A percentile compares a stretch with the other conserved stretches of the same genome.
phyloP scores from a whole-genome alignment of 2,888 invertebrate species.

The Agrochola lota region DNA sequence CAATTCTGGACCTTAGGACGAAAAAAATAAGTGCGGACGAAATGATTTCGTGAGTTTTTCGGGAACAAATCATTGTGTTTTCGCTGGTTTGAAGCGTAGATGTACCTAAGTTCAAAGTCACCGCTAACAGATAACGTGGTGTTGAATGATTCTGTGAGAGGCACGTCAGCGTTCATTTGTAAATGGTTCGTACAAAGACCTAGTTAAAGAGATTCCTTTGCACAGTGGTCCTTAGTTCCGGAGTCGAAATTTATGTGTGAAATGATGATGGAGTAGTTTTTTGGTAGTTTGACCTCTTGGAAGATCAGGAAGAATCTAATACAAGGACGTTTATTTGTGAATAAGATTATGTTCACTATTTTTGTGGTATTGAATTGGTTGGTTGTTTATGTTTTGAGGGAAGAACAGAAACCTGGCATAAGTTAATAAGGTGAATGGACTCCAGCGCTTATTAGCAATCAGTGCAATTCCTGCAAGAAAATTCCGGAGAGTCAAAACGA shows the following conservation, averaged over 20 bases:
- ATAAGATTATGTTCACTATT: background rate
- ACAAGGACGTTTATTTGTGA: constrained; percentile 21
- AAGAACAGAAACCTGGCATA: background rate
- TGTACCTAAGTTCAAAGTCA: constrained; percentile 84
- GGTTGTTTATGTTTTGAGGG: background rate
- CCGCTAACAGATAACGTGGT: constrained; percentile 72
- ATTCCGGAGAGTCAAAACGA: background rate
- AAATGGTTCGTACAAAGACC: constrained; percentile 60
- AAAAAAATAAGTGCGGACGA: constrained; percentile 27
- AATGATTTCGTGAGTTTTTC: constrained; percentile 16
- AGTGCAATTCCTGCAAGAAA: background rate
- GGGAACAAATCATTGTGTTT: constrained; percentile 42
- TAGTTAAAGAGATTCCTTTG: constrained; percentile 56
- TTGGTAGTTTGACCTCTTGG: constrained; percentile 55
- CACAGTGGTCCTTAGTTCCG: constrained; percentile 56
- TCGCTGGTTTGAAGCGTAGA: constrained; percentile 66
- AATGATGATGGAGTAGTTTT: constrained; percentile 57
- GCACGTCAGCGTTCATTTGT: constrained; percentile 55
- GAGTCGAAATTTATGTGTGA: constrained; percentile 59
- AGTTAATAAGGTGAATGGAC: background rate
- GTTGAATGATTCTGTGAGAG: constrained; percentile 65
- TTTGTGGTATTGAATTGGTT: background rate
- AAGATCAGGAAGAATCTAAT: constrained; percentile 39
- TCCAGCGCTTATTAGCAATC: background rate
- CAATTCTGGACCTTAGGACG: constrained; percentile 46